Evolutionary conservation across 2,797 vertebrate genomes (phyloP).

Genomic region (Centropyge bicolor): DNA sequence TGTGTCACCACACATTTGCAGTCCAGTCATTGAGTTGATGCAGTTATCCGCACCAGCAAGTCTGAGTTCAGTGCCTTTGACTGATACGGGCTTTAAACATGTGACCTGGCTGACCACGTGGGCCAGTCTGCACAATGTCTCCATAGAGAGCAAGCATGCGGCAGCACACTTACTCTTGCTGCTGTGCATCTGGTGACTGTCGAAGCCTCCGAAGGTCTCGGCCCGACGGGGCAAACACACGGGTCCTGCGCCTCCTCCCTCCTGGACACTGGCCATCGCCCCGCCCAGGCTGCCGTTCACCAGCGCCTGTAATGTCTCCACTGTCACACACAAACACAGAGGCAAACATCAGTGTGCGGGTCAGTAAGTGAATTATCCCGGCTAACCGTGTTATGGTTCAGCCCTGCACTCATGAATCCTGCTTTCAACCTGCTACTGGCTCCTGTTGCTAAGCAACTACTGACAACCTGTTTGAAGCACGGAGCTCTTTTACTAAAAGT

Average conservation of each 20-base stretch:
- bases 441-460: slow-evolving; percentile 79
- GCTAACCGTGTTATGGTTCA: slow-evolving; percentile 75
- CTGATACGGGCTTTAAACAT: background rate
- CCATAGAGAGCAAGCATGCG: background rate
- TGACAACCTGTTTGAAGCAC: slow-evolving; percentile 67
- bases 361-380: slow-evolving; percentile 78
- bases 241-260: slow-evolving; percentile 83
- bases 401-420: slow-evolving; percentile 72
- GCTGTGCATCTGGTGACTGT: slow-evolving; percentile 95
- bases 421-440: slow-evolving; percentile 60
- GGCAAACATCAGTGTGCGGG: slow-evolving; percentile 57
- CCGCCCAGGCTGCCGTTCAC: slow-evolving; percentile 91
- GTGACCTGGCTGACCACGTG: background rate
- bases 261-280: slow-evolving; percentile 79
- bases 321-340: slow-evolving; percentile 80
- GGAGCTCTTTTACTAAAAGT: slow-evolving; percentile 48
- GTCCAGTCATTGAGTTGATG: slow-evolving; percentile 6
- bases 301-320: slow-evolving; percentile 92
- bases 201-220: slow-evolving; percentile 97
- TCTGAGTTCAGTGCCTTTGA: slow-evolving; percentile 7
- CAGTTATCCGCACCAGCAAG: slow-evolving; percentile 25
- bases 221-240: slow-evolving; percentile 93
- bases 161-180: slow-evolving; percentile 88
- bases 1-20: slow-evolving; percentile 23
- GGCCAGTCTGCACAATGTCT: background rate